Conservation (phyloP, 2,797 vertebrate species). For the Acanthornis magna region DNA sequence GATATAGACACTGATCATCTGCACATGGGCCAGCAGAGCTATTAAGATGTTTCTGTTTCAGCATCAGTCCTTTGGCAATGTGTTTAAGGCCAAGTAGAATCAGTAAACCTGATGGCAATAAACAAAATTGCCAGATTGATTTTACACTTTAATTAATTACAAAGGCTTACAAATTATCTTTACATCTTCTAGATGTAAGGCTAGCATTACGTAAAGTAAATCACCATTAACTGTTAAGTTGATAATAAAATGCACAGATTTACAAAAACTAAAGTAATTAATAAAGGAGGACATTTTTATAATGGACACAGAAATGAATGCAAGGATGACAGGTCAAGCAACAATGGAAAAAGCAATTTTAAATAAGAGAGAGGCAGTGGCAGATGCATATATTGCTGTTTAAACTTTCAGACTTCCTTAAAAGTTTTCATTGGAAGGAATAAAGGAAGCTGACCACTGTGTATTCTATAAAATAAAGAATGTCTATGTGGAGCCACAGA, state of each 20-base stretch:
- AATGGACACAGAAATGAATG: background rate
- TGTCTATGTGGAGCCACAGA: background rate
- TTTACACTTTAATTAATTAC: conserved; percentile 3
- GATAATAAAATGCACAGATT: background rate
- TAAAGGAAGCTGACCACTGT: background rate
- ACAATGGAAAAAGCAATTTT: background rate
- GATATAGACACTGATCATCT: background rate
- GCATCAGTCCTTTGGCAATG: background rate
- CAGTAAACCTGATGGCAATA: background rate
- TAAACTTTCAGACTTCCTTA: background rate
- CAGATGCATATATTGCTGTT: background rate
- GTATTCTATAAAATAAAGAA: background rate
- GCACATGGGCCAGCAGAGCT: background rate
- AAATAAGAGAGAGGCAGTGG: background rate
- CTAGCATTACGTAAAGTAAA: background rate
- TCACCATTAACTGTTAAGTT: background rate
- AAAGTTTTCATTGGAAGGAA: background rate
- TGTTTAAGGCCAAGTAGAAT: background rate
- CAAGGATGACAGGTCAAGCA: background rate
- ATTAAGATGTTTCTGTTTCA: background rate
- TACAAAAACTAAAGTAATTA: background rate
- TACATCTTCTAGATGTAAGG: background rate
- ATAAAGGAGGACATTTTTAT: background rate
- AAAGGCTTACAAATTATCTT: background rate
- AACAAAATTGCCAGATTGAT: background rate